A percentile compares a stretch with the other conserved stretches of the same genome.
These are phyloP conservation scores for Elanus axillaris DNA, from an alignment of 2,113 vertebrate species.

Conservation along the genomic window DNA sequence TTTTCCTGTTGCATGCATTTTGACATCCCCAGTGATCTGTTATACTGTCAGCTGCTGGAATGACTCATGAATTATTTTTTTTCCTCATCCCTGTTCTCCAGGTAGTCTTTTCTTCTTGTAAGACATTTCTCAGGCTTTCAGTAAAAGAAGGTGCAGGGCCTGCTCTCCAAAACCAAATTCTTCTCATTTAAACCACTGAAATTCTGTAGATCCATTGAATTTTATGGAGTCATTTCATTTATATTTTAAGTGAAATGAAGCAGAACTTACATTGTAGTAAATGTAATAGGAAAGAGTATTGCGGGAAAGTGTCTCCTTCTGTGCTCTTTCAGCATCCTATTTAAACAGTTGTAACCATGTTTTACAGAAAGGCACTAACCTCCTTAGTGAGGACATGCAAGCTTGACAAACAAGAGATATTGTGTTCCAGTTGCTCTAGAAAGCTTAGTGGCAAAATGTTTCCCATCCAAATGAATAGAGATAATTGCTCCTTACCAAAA, in stretches of 20 bases:
- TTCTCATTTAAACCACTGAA: not conserved
- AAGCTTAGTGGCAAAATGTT: not conserved
- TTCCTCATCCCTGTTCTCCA: not conserved
- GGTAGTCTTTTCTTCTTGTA: not conserved
- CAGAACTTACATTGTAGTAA: not conserved
- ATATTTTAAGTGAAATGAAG: not conserved
- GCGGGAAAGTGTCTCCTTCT: not conserved
- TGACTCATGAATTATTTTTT: not conserved
- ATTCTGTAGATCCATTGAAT: not conserved
- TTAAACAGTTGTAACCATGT: not conserved
- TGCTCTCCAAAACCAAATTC: not conserved
- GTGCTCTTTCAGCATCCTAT: not conserved
- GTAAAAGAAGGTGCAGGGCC: not conserved
- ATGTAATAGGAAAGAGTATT: not conserved
- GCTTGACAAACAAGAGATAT: not conserved
- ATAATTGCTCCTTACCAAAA: not conserved
- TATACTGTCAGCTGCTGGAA: not conserved
- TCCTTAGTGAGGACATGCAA: rapidly evolving
- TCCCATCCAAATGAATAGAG: not conserved
- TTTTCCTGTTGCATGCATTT: not conserved
- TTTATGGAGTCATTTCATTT: not conserved
- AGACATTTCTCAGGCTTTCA: not conserved
- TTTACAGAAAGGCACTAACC: not conserved
- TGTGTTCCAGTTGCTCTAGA: not conserved
- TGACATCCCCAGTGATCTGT: not conserved